phyloP scores from a whole-genome alignment of 1,140 invertebrate species.

The Nylanderia fulva region DNA sequence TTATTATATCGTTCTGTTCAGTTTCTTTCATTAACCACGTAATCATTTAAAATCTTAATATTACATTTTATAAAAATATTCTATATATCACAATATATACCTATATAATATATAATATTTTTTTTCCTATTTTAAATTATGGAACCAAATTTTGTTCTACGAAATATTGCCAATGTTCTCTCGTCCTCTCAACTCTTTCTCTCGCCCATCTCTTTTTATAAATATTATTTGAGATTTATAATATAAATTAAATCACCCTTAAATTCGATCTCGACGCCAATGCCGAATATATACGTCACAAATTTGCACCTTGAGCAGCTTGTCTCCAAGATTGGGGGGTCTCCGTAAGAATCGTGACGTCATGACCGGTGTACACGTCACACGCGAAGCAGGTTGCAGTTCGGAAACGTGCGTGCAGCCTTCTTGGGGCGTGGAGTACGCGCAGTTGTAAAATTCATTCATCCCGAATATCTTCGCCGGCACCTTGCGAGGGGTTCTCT shows the following conservation, averaged over 20 bases:
- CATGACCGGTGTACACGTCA: conserved; percentile 65
- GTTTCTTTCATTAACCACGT: not conserved
- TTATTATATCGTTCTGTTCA: not conserved
- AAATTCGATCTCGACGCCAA: conserved; percentile 27
- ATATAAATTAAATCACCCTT: not conserved
- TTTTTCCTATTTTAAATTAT: not conserved
- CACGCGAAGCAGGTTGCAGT: conserved; percentile 66
- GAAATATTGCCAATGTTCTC: not conserved
- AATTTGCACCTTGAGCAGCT: conserved; percentile 54
- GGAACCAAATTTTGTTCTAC: not conserved
- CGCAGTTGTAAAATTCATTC: conserved; percentile 62
- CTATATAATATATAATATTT: no score
- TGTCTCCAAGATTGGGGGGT: conserved; percentile 61
- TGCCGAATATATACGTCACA: conserved; percentile 51
- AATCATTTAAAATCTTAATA: not conserved
- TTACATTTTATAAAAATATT: not conserved
- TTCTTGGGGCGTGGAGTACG: conserved; percentile 33
- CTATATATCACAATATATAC: not conserved
- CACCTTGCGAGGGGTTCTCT: conserved; percentile 51
- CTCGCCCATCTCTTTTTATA: not conserved
- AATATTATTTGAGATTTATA: not conserved
- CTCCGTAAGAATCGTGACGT: conserved; percentile 71
- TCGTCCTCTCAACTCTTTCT: no score
- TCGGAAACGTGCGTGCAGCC: conserved; percentile 18
- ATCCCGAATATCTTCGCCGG: conserved; percentile 59